A percentile compares a stretch with the other conserved stretches of the same genome.
Evolutionary conservation across 2,797 vertebrate genomes (phyloP).

Genomic region (Myotis myotis): DNA sequence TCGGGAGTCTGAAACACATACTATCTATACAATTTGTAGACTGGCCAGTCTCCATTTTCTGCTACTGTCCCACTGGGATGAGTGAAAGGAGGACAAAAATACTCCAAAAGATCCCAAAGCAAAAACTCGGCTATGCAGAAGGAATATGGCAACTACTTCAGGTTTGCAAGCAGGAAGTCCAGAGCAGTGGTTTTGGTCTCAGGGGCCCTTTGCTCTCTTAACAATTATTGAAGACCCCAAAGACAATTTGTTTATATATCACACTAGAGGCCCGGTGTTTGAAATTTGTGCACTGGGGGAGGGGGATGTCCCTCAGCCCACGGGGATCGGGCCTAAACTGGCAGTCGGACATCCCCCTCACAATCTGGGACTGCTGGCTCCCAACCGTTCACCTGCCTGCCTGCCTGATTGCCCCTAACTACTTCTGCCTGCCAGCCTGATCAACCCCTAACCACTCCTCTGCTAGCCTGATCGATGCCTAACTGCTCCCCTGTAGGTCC

Average conservation of each 20-base stretch:
- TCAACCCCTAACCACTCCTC: too few relatives aligned
- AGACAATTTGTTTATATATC: background rate
- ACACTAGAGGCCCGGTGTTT: too few relatives aligned
- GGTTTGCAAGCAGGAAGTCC: background rate
- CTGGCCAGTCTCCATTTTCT: background rate
- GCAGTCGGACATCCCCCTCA: too few relatives aligned
- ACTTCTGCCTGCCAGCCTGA: too few relatives aligned
- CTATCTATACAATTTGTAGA: background rate
- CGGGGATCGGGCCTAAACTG: too few relatives aligned
- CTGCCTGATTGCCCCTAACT: too few relatives aligned
- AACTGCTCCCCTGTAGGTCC: too few relatives aligned
- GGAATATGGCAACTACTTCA: background rate
- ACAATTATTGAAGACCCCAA: background rate
- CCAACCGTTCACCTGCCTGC: too few relatives aligned
- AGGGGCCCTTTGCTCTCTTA: background rate
- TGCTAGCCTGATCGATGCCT: too few relatives aligned
- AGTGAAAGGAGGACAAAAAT: background rate
- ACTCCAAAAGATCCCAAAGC: background rate
- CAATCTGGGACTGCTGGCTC: too few relatives aligned
- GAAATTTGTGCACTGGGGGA: too few relatives aligned
- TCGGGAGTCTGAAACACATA: background rate
- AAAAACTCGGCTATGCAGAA: background rate
- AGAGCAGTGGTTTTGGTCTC: background rate
- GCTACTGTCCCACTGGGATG: background rate
- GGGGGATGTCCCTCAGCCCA: too few relatives aligned